A percentile compares a stretch with the other conserved stretches of the same genome.
Evolutionary conservation across 2,797 vertebrate species (phyloP).

Genomic region (Squalus acanthias): DNA sequence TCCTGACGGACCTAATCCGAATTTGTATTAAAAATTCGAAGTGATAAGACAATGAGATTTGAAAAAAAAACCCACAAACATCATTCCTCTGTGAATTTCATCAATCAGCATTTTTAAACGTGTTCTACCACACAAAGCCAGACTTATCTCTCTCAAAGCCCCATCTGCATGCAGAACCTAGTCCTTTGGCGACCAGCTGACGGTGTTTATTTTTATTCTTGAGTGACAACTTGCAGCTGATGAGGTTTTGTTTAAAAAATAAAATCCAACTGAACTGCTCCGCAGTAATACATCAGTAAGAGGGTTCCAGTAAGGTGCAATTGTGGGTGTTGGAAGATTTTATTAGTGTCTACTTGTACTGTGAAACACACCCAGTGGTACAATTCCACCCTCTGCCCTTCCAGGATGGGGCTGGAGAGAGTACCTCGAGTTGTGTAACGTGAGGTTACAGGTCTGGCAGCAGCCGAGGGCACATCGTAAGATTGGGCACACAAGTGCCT

Average conservation of each 20-base stretch:
- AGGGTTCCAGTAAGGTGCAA: neutral
- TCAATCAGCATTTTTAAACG: neutral
- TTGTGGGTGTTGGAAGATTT: neutral
- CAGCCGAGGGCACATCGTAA: neutral
- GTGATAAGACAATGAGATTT: neutral
- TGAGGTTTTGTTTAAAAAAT: neutral
- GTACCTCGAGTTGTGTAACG: neutral
- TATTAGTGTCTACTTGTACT: neutral
- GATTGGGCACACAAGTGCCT: neutral
- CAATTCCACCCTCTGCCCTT: neutral
- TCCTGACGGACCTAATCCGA: neutral
- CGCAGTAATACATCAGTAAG: neutral
- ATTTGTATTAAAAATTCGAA: neutral
- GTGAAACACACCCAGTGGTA: too few relatives aligned
- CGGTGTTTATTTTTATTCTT: neutral
- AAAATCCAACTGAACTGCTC: neutral
- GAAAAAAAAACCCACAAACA: neutral
- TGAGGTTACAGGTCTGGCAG: neutral
- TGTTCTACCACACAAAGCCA: neutral
- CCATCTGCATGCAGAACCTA: neutral
- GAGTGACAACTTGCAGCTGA: neutral
- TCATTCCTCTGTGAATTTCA: neutral
- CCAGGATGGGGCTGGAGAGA: neutral
- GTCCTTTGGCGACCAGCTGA: neutral
- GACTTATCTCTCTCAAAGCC: neutral